Percentiles rank a stretch among this genome's conserved stretches.
Evolutionary conservation across 2,113 vertebrate genomes (phyloP).

Genomic region (Benitochromis conjunctus): DNA sequence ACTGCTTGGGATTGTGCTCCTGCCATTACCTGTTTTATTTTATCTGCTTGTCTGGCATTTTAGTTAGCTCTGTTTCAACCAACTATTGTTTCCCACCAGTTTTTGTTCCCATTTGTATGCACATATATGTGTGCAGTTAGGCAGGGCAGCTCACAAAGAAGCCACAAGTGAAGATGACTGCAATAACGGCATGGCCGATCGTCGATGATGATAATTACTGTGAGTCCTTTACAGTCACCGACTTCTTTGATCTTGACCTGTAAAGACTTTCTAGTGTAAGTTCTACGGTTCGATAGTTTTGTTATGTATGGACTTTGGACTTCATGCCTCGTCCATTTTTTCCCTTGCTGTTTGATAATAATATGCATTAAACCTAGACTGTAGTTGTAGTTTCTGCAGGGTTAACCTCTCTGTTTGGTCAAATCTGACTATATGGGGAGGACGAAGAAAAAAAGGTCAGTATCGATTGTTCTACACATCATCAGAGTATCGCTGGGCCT

Average conservation of each 20-base stretch:
- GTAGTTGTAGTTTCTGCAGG: neutral
- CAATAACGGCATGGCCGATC: neutral
- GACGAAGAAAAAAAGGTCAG: neutral
- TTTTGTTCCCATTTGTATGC: fast-evolving
- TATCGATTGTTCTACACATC: no score
- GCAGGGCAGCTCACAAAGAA: neutral
- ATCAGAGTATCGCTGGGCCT: neutral
- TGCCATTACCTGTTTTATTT: neutral
- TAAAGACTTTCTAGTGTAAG: neutral
- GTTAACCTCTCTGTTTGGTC: neutral
- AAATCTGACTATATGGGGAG: neutral
- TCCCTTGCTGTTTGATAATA: neutral
- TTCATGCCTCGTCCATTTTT: neutral
- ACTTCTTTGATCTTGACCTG: no score
- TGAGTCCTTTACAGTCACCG: neutral
- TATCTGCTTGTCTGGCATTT: neutral
- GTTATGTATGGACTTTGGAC: neutral
- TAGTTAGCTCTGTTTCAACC: neutral
- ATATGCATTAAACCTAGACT: fast-evolving
- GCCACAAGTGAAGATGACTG: neutral
- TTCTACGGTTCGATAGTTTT: neutral
- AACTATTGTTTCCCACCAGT: neutral
- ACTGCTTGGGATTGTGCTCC: neutral
- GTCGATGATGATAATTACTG: neutral
- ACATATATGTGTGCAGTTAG: neutral